These are phyloP conservation scores for Electrophaes corylata DNA, from an alignment of 2,888 invertebrate genomes.

Conservation along the genomic window DNA sequence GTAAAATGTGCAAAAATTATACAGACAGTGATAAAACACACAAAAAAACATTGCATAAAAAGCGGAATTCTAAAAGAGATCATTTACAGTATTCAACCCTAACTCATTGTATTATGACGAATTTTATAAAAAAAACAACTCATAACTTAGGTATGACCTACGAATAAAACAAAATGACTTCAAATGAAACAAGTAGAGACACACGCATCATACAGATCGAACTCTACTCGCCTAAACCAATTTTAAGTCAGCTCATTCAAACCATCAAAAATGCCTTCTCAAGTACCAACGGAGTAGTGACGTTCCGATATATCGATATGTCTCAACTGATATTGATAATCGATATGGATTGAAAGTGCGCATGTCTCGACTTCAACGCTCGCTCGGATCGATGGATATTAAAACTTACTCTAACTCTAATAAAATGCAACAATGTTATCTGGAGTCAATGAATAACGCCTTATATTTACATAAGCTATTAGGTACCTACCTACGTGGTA, in stretches of 20 bases:
- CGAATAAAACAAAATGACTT: slow-evolving; percentile 11
- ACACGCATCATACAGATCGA: slow-evolving; percentile 16
- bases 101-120: slow-evolving; percentile 2
- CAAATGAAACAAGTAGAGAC: slow-evolving; percentile 19
- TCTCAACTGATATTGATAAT: slow-evolving; percentile 44
- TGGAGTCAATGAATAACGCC: slow-evolving; percentile 12
- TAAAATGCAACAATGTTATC: slow-evolving; percentile 3
- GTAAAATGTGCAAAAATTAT: slow-evolving; percentile 8
- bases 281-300: slow-evolving; percentile 18
- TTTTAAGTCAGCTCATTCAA: neutral
- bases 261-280: slow-evolving; percentile 6
- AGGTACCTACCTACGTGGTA: slow-evolving; percentile 45
- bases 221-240: neutral
- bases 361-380: slow-evolving; percentile 22
- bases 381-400: slow-evolving; percentile 14
- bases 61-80: slow-evolving; percentile 37
- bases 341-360: slow-evolving; percentile 39
- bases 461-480: slow-evolving; percentile 29
- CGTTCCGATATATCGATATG: slow-evolving; percentile 44
- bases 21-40: slow-evolving; percentile 6
- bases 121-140: slow-evolving; percentile 9
- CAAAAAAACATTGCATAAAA: slow-evolving; percentile 17
- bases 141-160: neutral
- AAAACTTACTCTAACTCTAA: slow-evolving; percentile 12
- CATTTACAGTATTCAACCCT: slow-evolving; percentile 21